Conservation (phyloP, 2,888 invertebrate genomes). For the Ophion slaviceki region DNA sequence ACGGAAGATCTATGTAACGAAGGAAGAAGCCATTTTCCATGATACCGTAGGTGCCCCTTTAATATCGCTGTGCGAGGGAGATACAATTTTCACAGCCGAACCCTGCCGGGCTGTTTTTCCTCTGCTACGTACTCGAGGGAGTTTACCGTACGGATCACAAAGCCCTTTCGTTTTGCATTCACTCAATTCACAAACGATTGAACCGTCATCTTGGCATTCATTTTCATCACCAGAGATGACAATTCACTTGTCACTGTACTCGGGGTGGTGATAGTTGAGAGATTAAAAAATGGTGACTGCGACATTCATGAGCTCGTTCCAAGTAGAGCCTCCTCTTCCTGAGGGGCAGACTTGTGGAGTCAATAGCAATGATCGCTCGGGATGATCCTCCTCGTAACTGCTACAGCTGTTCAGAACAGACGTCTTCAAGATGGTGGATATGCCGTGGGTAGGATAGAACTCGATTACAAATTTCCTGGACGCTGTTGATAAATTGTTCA, state of each 20-base stretch:
- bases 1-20: conserved; percentile 59
- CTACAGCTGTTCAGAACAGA: background rate
- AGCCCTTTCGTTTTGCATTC: background rate
- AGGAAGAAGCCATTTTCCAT: conserved; percentile 31
- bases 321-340: conserved; percentile 12
- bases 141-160: conserved; percentile 6
- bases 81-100: conserved; percentile 1
- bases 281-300: background rate
- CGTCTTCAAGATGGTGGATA: conserved; percentile 5
- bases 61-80: conserved; percentile 38
- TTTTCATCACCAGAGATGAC: conserved; percentile 11
- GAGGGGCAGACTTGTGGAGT: background rate
- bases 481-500: background rate
- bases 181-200: conserved; percentile 35
- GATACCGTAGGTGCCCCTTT: conserved; percentile 28
- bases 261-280: conserved; percentile 8
- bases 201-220: conserved; percentile 1
- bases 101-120: background rate
- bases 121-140: conserved; percentile 12
- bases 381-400: conserved; percentile 9
- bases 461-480: background rate
- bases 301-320: conserved; percentile 32
- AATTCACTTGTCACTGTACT: conserved; percentile 13
- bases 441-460: background rate
- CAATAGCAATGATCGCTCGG: conserved; percentile 12